Percentiles rank a stretch among this genome's conserved stretches.
These are phyloP conservation scores for Eurosta solidaginis DNA, from an alignment of 1,140 invertebrate genomes.

Conservation along the genomic window DNA sequence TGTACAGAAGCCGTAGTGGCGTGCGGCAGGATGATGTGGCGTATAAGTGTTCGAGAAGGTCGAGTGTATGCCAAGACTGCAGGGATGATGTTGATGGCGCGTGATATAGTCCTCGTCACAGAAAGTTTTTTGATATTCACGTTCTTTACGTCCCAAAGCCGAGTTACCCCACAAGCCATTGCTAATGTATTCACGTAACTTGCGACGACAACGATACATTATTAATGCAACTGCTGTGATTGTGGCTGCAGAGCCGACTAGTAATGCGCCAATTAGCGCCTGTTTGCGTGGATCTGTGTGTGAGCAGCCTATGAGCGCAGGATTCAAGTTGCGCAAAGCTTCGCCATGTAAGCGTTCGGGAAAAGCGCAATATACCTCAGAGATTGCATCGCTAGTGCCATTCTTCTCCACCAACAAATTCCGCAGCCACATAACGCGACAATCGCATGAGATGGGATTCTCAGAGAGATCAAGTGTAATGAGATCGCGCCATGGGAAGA, in stretches of 20 bases:
- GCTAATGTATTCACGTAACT: constrained; percentile 79
- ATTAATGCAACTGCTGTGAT: constrained; percentile 72
- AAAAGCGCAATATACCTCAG: constrained; percentile 72
- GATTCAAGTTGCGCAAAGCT: constrained; percentile 69
- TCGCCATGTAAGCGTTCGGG: constrained; percentile 75
- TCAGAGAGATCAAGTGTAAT: constrained; percentile 78
- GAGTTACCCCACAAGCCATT: constrained; percentile 78
- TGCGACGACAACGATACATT: constrained; percentile 76
- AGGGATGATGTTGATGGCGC: constrained; percentile 64
- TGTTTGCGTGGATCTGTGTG: constrained; percentile 75
- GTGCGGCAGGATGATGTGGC: constrained; percentile 65
- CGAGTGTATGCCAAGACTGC: constrained; percentile 64
- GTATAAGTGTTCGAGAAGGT: constrained; percentile 62
- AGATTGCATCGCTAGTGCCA: constrained; percentile 64
- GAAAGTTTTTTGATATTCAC: constrained; percentile 86
- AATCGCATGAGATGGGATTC: constrained; percentile 81
- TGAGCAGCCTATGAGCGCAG: constrained; percentile 80
- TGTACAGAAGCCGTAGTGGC: constrained; percentile 72
- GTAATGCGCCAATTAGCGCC: constrained; percentile 75
- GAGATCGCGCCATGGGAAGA: constrained; percentile 79
- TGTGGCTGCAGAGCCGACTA: constrained; percentile 71
- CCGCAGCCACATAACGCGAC: constrained; percentile 79
- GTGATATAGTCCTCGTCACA: constrained; percentile 85
- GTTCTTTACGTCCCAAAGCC: constrained; percentile 76
- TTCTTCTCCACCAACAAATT: constrained; percentile 74